phyloP scores from a whole-genome alignment of 2,888 invertebrate genomes.

The Agrochola circellaris region DNA sequence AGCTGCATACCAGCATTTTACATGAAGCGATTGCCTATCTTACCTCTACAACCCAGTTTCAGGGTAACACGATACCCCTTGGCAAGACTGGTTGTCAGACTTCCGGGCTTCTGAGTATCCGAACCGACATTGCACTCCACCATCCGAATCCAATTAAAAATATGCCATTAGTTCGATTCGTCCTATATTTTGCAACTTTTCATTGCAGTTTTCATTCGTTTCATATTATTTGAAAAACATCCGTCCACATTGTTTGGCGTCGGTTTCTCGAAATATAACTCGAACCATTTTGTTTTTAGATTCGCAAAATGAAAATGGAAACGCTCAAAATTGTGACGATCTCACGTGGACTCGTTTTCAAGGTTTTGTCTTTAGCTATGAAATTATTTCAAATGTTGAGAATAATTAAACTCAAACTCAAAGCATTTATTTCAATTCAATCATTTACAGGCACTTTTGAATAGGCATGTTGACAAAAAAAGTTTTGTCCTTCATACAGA shows the following conservation, averaged over 20 bases:
- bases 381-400: background rate
- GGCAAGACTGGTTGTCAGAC: too few species aligned
- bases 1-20: too few species aligned
- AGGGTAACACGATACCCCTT: too few species aligned
- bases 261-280: constrained; percentile 40
- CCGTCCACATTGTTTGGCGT: constrained; percentile 45
- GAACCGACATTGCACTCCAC: too few species aligned
- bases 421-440: too few species aligned
- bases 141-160: too few species aligned
- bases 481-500: too few species aligned
- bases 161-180: background rate
- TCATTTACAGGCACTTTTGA: background rate
- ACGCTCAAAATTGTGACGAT: constrained; percentile 11
- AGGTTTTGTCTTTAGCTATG: background rate
- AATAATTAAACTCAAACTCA: too few species aligned
- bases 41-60: too few species aligned
- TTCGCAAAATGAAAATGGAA: constrained; percentile 19
- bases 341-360: background rate
- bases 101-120: too few species aligned
- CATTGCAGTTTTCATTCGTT: constrained; percentile 35
- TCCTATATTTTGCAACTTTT: constrained; percentile 27
- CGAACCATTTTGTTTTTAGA: constrained; percentile 38
- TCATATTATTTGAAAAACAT: constrained; percentile 59
- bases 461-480: too few species aligned
- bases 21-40: too few species aligned